These are phyloP conservation scores for Spodoptera picta DNA, from an alignment of 2,888 invertebrate genomes.

Conservation along the genomic window DNA sequence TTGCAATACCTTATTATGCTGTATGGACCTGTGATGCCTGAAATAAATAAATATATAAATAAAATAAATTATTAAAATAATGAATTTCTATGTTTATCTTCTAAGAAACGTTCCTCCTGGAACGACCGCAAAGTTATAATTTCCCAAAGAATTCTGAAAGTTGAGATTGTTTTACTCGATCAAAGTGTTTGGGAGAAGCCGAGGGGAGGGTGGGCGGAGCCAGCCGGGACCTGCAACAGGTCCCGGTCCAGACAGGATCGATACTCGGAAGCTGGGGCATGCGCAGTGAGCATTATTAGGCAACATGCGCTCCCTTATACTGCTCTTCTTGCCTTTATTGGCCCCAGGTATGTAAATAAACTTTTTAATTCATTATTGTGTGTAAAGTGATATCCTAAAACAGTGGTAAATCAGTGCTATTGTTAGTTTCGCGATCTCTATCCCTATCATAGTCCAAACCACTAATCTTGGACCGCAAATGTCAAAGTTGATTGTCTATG, in stretches of 20 bases:
- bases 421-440: slow-evolving; percentile 38
- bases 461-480: slow-evolving; percentile 43
- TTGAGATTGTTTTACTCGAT: slow-evolving; percentile 83
- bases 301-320: slow-evolving; percentile 82
- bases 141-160: slow-evolving; percentile 81
- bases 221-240: slow-evolving; percentile 81
- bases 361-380: slow-evolving; percentile 37
- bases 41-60: no score
- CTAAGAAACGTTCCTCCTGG: slow-evolving; percentile 44
- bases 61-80: no score
- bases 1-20: no score
- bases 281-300: slow-evolving; percentile 74
- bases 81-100: slow-evolving; percentile 57
- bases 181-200: slow-evolving; percentile 73
- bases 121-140: slow-evolving; percentile 76
- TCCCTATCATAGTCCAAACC: slow-evolving; percentile 15
- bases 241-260: slow-evolving; percentile 77
- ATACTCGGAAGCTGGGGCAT: slow-evolving; percentile 83
- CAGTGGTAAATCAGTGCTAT: slow-evolving; percentile 35
- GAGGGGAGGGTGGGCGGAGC: slow-evolving; percentile 65
- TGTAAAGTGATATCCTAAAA: slow-evolving; percentile 15
- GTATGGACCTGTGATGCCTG: no score
- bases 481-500: slow-evolving; percentile 66
- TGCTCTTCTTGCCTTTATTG: slow-evolving; percentile 78
- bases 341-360: slow-evolving; percentile 78